A percentile compares a stretch with the other conserved stretches of the same genome.
These are phyloP conservation scores for Arion vulgaris DNA, from an alignment of 1,140 invertebrate species.

Conservation along the genomic window DNA sequence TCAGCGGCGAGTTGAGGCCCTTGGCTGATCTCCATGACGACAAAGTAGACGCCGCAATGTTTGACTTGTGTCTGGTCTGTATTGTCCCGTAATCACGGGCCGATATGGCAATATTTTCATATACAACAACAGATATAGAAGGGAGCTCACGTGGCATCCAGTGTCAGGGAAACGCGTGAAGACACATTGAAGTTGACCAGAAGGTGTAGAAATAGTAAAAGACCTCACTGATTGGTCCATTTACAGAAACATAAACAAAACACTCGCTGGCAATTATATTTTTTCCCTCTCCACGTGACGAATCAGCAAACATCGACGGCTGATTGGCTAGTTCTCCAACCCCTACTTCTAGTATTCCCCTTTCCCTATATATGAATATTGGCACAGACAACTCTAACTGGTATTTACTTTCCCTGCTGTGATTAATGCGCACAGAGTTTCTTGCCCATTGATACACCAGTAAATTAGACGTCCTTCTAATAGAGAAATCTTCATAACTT, in stretches of 20 bases:
- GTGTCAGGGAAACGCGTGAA: neutral
- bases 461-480: slow-evolving; percentile 12
- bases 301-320: neutral
- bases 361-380: neutral
- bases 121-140: slow-evolving; percentile 7
- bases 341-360: neutral
- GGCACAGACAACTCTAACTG: neutral
- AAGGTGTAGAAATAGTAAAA: neutral
- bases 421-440: neutral
- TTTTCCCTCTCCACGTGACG: slow-evolving; percentile 2
- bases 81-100: slow-evolving; percentile 37
- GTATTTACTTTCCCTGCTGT: slow-evolving; percentile 1
- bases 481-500: slow-evolving; percentile 12
- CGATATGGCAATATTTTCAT: slow-evolving; percentile 35
- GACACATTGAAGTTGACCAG: neutral
- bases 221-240: slow-evolving; percentile 26
- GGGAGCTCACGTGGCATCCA: neutral
- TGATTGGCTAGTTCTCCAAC: neutral
- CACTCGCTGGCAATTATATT: slow-evolving; percentile 6
- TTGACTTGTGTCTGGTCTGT: neutral
- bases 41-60: slow-evolving; percentile 22
- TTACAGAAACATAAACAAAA: slow-evolving; percentile 35
- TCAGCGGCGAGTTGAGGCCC: slow-evolving; percentile 3
- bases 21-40: neutral
- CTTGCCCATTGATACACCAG: slow-evolving; percentile 17